Percentiles rank a stretch among this genome's conserved stretches.
These are phyloP conservation scores for Pipistrellus pygmaeus DNA, from an alignment of 2,797 vertebrate species.

Conservation along the genomic window DNA sequence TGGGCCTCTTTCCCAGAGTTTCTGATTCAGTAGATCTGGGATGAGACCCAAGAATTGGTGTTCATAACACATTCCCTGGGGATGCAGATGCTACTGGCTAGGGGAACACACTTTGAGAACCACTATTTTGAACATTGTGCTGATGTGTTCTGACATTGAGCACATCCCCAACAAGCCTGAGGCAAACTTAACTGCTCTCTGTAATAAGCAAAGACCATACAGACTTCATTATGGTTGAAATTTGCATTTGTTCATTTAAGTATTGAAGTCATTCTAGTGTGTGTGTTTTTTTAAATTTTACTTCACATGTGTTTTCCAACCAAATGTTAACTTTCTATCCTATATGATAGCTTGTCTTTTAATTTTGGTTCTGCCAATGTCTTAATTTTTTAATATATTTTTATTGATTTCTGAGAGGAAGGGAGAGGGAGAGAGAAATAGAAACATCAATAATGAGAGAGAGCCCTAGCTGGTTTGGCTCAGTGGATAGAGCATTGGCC, in stretches of 20 bases:
- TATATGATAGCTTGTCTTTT: slow-evolving; percentile 4
- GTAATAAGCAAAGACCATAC: neutral
- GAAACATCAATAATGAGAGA: too few relatives aligned
- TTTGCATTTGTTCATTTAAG: slow-evolving; percentile 37
- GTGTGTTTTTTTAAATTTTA: neutral
- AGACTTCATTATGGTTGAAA: neutral
- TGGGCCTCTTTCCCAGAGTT: neutral
- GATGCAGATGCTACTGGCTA: neutral
- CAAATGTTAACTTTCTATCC: neutral
- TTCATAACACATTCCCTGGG: neutral
- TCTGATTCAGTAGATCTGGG: slow-evolving; percentile 28
- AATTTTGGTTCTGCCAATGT: neutral
- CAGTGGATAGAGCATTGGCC: too few relatives aligned
- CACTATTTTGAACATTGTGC: neutral
- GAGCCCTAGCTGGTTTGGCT: too few relatives aligned
- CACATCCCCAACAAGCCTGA: neutral
- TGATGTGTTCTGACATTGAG: neutral
- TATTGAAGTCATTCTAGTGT: slow-evolving; percentile 26
- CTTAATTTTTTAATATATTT: neutral
- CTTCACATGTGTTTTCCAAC: neutral
- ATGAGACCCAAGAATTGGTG: neutral
- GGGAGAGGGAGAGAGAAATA: too few relatives aligned
- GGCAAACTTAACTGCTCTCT: neutral
- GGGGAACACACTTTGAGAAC: neutral
- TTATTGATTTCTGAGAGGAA: too few relatives aligned